Evolutionary conservation across 2,797 vertebrate species (phyloP), one percentile per base, ranked within the genome.

Genomic region (Nyctibius grandis): DNA sequence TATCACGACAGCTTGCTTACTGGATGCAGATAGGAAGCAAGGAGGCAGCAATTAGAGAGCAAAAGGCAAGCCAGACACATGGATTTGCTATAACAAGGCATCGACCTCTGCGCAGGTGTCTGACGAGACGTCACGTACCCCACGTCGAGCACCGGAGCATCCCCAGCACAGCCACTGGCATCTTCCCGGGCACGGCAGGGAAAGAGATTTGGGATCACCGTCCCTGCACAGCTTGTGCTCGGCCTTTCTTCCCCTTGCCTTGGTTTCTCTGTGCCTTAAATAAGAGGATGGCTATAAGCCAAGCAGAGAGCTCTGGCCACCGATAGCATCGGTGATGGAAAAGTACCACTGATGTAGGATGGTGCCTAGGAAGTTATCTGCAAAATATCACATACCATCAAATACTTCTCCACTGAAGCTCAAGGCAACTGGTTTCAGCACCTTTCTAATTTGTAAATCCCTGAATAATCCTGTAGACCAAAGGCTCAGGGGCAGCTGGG

Each of bases 1-100:
- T 60, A 25, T 15, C 70, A 23, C 19, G 0, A 89, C 61, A 95
- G 83, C 85, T 73, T 76, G 80, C 88, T 91, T 56, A 60, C 88
- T 67, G 86, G 91, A 93, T 77, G 78, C 68, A 92, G 90, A 94
- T 64, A 92, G 78, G 88, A 85, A 91, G 89, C 65, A 69, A 61
- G 1, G 2, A 95, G 88, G 83, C 22, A 11, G 90, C 90, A 94
- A 92, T 85, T 93, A 94, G 69, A 85, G 69, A 78, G 69, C 44
- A 59, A 75, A 74, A 79, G 70, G 77, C 84, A 94, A 93, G 56
- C 60, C 80, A 93, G 90, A 72, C 63, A 73, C 88, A 82, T n/a
- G 51, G 88, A 74, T 87, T 84, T 93, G 87, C 67, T 85, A 17
- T 91, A 91, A 94, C 0, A 0, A 91, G 42, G 59, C 85, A 60